Evolutionary conservation across 2,888 invertebrate species (phyloP).

Genomic region (Digitonthophagus gazella): DNA sequence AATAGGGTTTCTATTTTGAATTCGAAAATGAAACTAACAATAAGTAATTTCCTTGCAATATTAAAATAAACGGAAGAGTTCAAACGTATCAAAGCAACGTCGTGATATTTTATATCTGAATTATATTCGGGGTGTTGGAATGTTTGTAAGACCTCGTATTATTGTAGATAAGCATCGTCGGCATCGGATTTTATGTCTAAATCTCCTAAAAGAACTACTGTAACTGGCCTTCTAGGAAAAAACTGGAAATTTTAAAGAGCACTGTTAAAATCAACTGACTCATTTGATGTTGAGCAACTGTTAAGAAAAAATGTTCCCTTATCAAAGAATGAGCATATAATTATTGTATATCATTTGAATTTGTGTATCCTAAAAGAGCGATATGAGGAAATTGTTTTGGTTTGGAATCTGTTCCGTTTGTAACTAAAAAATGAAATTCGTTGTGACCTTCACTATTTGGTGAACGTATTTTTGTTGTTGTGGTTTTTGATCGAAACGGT

Average conservation of each 20-base stretch:
- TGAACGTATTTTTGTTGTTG: too few species aligned
- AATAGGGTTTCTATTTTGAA: too few species aligned
- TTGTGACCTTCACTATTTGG: too few species aligned
- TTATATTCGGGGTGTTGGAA: slow-evolving; percentile 51
- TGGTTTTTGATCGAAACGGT: background rate
- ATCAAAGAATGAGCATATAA: slow-evolving; percentile 64
- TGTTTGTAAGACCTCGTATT: slow-evolving; percentile 41
- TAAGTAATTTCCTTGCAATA: too few species aligned
- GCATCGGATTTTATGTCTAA: slow-evolving; percentile 43
- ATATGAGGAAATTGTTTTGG: slow-evolving; percentile 22
- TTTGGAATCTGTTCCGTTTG: background rate
- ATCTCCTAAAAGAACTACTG: slow-evolving; percentile 49
- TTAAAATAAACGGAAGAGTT: slow-evolving; percentile 46
- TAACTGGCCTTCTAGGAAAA: slow-evolving; percentile 43
- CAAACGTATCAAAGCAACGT: slow-evolving; percentile 54
- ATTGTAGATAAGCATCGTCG: slow-evolving; percentile 36
- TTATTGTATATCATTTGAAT: slow-evolving; percentile 47
- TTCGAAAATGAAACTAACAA: too few species aligned
- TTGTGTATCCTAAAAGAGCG: slow-evolving; percentile 34
- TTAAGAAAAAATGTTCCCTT: slow-evolving; percentile 59
- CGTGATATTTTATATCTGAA: slow-evolving; percentile 50
- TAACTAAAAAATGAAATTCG: too few species aligned
- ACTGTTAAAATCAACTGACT: too few species aligned
- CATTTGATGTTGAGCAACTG: slow-evolving; percentile 54
- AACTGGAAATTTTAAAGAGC: too few species aligned